These are phyloP conservation scores for Spodoptera picta DNA, from an alignment of 2,888 invertebrate genomes.

Conservation along the genomic window DNA sequence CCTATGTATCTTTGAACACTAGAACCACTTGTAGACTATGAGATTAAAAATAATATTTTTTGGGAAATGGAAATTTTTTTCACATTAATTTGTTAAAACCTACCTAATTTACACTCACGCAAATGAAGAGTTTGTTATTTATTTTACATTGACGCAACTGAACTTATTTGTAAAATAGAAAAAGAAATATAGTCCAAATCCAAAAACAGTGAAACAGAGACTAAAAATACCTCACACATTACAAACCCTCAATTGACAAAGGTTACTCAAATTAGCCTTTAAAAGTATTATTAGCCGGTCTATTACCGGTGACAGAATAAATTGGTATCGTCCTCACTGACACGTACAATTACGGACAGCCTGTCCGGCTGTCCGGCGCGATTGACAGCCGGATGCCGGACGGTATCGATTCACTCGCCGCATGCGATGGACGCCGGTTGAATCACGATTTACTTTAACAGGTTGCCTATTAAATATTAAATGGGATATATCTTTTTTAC, in stretches of 20 bases:
- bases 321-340: slow-evolving; percentile 45
- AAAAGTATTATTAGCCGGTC: slow-evolving; percentile 29
- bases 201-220: no score
- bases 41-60: no score
- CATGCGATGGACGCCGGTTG: slow-evolving; percentile 46
- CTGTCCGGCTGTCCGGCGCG: slow-evolving; percentile 30
- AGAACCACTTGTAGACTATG: no score
- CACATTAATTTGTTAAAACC: no score
- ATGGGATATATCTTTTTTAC: background rate
- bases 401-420: slow-evolving; percentile 47
- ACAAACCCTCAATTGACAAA: slow-evolving; percentile 8
- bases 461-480: slow-evolving; percentile 25
- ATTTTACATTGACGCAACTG: no score
- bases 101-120: no score
- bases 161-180: no score
- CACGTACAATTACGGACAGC: slow-evolving; percentile 43
- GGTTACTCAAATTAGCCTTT: slow-evolving; percentile 20
- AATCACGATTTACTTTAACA: slow-evolving; percentile 40
- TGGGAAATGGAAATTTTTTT: no score
- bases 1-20: no score
- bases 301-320: slow-evolving; percentile 38
- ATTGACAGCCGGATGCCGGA: slow-evolving; percentile 45
- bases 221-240: no score
- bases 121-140: no score
- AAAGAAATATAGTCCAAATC: no score